Conservation (phyloP, 2,888 invertebrate genomes). For the Oscheius sp. region DNA sequence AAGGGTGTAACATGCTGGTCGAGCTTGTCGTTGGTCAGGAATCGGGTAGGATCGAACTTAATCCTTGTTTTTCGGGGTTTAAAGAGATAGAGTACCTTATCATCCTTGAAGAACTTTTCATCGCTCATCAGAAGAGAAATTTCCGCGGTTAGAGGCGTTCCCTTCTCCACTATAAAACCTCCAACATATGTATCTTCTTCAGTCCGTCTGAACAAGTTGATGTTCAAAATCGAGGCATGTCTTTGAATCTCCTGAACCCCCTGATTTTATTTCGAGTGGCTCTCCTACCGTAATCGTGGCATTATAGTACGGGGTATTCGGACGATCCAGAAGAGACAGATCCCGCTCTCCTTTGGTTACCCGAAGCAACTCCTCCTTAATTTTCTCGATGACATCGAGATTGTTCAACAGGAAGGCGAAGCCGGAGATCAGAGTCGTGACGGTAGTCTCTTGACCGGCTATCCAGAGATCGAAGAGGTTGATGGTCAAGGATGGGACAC, state of each 20-base stretch:
- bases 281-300: conserved; percentile 42
- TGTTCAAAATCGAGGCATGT: conserved; percentile 50
- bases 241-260: conserved; percentile 51
- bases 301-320: conserved; percentile 43
- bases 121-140: conserved; percentile 44
- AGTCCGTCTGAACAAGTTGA: conserved; percentile 39
- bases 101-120: conserved; percentile 38
- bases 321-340: conserved; percentile 43
- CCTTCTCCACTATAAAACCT: conserved; percentile 38
- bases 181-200: conserved; percentile 31
- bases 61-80: neutral
- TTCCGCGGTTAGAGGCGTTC: conserved; percentile 44
- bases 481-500: conserved; percentile 39
- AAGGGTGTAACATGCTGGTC: conserved; percentile 46
- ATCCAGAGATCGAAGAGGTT: conserved; percentile 53
- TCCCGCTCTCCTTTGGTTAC: conserved; percentile 37
- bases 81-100: too few species aligned
- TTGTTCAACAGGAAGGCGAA: conserved; percentile 45
- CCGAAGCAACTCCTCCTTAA: conserved; percentile 41
- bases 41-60: conserved; percentile 38
- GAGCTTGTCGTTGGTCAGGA: conserved; percentile 26
- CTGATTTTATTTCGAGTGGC: too few species aligned
- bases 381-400: conserved; percentile 42
- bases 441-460: conserved; percentile 59
- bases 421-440: conserved; percentile 49